These are phyloP conservation scores for Temnothorax rugatulus DNA, from an alignment of 2,888 invertebrate genomes.

Conservation along the genomic window DNA sequence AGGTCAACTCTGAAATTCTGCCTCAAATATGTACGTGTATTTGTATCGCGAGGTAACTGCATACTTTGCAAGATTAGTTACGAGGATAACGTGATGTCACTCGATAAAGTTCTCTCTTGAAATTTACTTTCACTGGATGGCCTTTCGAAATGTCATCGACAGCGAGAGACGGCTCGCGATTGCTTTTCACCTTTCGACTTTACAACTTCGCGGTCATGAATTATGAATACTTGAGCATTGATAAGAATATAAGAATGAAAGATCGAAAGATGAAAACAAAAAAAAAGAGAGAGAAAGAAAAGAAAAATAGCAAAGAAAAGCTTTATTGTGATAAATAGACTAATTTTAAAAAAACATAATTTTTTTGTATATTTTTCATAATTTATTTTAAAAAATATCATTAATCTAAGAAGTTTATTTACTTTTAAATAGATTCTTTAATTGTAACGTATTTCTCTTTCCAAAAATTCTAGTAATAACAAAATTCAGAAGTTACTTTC, in stretches of 20 bases:
- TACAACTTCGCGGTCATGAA: slow-evolving; percentile 33
- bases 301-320: background rate
- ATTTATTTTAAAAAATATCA: background rate
- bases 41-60: background rate
- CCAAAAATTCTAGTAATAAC: background rate
- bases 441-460: background rate
- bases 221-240: slow-evolving; percentile 12
- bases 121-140: slow-evolving; percentile 82
- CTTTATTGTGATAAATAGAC: background rate
- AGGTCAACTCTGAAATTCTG: slow-evolving; percentile 30
- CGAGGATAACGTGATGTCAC: slow-evolving; percentile 76
- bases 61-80: slow-evolving; percentile 64
- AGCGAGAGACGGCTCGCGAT: slow-evolving; percentile 28
- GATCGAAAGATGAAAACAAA: background rate
- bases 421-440: background rate
- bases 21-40: slow-evolving; percentile 1
- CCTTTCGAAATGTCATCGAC: slow-evolving; percentile 83
- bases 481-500: background rate
- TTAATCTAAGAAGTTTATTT: background rate
- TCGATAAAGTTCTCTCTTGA: slow-evolving; percentile 61
- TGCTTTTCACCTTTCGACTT: slow-evolving; percentile 62
- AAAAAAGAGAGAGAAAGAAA: background rate
- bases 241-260: slow-evolving; percentile 3
- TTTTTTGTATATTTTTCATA: background rate
- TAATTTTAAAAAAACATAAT: background rate